These are phyloP conservation scores for Brevimyrus niger DNA, from an alignment of 2,113 vertebrate species.

Conservation along the genomic window DNA sequence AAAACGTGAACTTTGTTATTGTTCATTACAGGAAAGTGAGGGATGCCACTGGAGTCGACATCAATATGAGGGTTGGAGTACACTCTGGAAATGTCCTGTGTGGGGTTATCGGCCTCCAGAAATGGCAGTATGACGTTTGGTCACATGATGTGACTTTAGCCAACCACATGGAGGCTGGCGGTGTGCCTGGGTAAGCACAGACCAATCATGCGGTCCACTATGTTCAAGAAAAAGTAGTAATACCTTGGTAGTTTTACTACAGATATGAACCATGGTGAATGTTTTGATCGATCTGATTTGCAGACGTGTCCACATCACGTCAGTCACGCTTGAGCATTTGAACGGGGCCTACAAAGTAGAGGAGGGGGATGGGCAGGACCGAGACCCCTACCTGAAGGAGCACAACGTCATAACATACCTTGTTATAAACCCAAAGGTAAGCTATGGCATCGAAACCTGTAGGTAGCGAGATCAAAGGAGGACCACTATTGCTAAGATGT, in stretches of 20 bases:
- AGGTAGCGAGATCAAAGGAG: neutral
- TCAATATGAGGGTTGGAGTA: constrained; percentile 94
- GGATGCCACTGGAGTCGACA: constrained; percentile 89
- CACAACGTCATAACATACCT: constrained; percentile 86
- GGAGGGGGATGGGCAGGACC: constrained; percentile 82
- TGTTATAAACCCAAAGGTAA: constrained; percentile 91
- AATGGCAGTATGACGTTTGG: constrained; percentile 98
- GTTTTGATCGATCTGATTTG: constrained; percentile 28
- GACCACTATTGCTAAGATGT: neutral
- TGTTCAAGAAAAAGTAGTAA: neutral
- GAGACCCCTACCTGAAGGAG: constrained; percentile 90
- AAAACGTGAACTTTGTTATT: constrained; percentile 13
- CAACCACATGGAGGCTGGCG: constrained; percentile 97
- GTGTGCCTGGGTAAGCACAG: constrained; percentile 82
- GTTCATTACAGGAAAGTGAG: constrained; percentile 76
- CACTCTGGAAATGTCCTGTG: constrained; percentile 96
- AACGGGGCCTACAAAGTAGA: constrained; percentile 92
- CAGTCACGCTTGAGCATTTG: constrained; percentile 86
- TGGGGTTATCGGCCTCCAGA: constrained; percentile 94
- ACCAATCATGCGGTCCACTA: neutral
- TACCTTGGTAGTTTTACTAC: neutral
- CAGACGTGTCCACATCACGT: constrained; percentile 94
- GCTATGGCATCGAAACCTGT: neutral
- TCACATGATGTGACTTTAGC: constrained; percentile 95
- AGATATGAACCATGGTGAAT: neutral